Evolutionary conservation across 2,888 invertebrate species (phyloP), one percentile per base, ranked within the genome.

Genomic region (Coleophora deauratella): DNA sequence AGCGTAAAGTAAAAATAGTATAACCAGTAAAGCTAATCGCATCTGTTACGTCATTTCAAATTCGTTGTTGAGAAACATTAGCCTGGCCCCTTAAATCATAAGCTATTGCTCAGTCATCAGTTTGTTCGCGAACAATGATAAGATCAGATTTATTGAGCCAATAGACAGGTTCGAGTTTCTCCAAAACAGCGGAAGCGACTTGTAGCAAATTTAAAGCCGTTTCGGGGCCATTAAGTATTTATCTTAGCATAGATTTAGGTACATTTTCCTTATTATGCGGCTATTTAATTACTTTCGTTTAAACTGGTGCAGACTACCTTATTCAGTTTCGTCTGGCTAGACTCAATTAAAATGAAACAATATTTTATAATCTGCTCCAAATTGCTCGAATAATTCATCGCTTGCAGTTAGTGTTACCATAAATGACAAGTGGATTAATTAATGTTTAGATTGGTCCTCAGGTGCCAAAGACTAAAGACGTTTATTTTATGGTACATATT

Each of bases 241-340:
- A n/a, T n/a, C 3, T 6, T 21, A 42, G 57, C 62, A 60, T 59
- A 66, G 59, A 62, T 66, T 59, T 59, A 62, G 62, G 53, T 44
- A 49, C 55, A 21, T 21, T 62, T 70, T 71, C 72, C 70, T 69
- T 69, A 70, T 71, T 65, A 66, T 52, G 34, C 54, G 44, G 47
- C 54, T 21, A 6, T 21, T 21, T n/a, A n/a, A n/a, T n/a, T 51
- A 60, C 70, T 72, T 68, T 72, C 68, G 42, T 56, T 72, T 66
- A 54, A 57, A 42, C 49, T 39, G 53, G 55, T 53, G 55, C 49
- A 50, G 37, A 44, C 57, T 49, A 55, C 50, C 51, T 54, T 52
- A 51, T 48, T 21, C 21, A 3, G 21, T 45, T 49, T 40, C 27
- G 51, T 45, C 50, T 45, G 37, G 47, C 45, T 28, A 12, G 45